Base-by-base conservation (phyloP, 2,888 invertebrate species). In the Coenonympha arcania region DNA sequence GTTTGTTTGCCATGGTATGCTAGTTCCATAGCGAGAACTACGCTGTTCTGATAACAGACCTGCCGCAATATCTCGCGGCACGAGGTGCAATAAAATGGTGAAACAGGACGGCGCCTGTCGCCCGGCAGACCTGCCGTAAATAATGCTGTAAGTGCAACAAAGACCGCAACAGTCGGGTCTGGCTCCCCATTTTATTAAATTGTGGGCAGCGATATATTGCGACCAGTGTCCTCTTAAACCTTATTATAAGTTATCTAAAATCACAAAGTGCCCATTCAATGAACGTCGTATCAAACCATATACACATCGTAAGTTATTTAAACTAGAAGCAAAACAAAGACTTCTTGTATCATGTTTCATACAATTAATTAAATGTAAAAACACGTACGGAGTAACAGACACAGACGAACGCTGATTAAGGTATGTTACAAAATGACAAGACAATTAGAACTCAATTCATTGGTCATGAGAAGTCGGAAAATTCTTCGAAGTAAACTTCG, bases 371-470 rank as follows among this genome's bases (percentile, higher is more conserved):
- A 61, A 62, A 58, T 58, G 58, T 62, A 56, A 60, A 64, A 58
- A 63, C 36, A 36, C 11, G 59, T 62, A 62, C 61, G 60, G 54
- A 36, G 6, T 58, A 62, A 62, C 61, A 60, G 54, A 68, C 68
- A 65, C 71, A 69, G 65, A 65, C 68, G 65, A 66, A 64, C 62
- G 66, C 59, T 68, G 63, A 71, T 69, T 71, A 69, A 68, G 55
- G 58, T 62, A 44, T 62, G 64, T 61, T 61, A 57, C 55, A 58
- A 52, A 48, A 46, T 51, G 48, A 48, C 46, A 22, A 9, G n/a
- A 22, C 43, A 28, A 41, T 28, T 41, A 48, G 44, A 22, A 9
- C 5, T 31, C 43, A 28, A 41, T 28, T 41, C 19, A 24, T 16
- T 33, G 2, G 15, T 31, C 16, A 4, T 33, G 16, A 33, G 31